Percentiles rank a stretch among this genome's conserved stretches.
Evolutionary conservation across 2,797 vertebrate species (phyloP).

Genomic region (Cyclopterus lumpus): DNA sequence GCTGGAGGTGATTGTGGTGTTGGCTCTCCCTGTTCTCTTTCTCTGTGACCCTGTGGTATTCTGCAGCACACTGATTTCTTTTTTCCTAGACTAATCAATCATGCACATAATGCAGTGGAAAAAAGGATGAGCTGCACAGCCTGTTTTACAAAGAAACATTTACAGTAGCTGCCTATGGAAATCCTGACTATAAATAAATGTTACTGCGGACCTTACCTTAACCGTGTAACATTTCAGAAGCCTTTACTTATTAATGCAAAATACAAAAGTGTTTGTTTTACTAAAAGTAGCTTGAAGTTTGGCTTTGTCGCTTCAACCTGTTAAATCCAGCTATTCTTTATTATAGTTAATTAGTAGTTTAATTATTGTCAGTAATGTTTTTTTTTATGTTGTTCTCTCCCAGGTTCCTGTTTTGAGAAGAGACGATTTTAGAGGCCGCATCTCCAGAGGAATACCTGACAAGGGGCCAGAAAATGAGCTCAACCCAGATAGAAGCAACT

Average conservation of each 20-base stretch:
- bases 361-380: not conserved
- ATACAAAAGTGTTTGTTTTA: not conserved
- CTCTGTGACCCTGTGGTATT: slow-evolving; percentile 22
- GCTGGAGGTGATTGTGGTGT: slow-evolving; percentile 44
- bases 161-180: slow-evolving; percentile 7
- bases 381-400: slow-evolving; percentile 21
- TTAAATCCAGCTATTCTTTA: slow-evolving; percentile 2
- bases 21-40: slow-evolving; percentile 26
- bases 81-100: not conserved
- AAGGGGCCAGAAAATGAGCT: slow-evolving; percentile 38
- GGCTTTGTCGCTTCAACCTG: not conserved
- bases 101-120: slow-evolving; percentile 25
- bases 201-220: not conserved
- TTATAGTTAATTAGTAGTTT: not conserved
- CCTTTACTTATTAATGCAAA: not conserved
- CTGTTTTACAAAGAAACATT: slow-evolving; percentile 17
- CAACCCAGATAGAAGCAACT: slow-evolving; percentile 3
- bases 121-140: slow-evolving; percentile 11
- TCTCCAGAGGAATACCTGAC: slow-evolving; percentile 7
- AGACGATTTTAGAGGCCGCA: not conserved
- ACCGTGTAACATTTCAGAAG: slow-evolving; percentile 20
- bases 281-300: slow-evolving; percentile 2
- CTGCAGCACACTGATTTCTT: slow-evolving; percentile 26
- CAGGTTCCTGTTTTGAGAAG: slow-evolving; percentile 51
- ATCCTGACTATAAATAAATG: slow-evolving; percentile 12